Conservation (phyloP, 2,888 invertebrate species). For the Tetragonisca angustula region DNA sequence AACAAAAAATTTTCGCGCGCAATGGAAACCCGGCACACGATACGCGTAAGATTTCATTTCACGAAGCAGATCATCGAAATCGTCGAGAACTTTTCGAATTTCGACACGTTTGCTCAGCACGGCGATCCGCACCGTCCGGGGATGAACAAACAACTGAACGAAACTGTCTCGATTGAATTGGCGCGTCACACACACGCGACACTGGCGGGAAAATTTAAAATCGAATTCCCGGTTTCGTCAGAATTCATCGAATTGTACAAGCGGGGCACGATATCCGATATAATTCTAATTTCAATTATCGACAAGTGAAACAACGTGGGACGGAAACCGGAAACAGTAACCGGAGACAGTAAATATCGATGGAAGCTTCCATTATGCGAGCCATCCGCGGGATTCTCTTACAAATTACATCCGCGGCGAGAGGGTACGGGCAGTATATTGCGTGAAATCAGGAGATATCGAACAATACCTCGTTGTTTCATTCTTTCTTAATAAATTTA, state of each 20-base stretch:
- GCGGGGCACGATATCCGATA: not conserved
- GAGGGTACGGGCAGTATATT: not conserved
- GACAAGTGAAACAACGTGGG: not conserved
- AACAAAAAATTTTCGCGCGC: not conserved
- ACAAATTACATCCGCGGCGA: slow-evolving; percentile 1
- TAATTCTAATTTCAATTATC: slow-evolving; percentile 27
- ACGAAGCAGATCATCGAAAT: not conserved
- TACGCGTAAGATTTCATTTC: slow-evolving; percentile 18
- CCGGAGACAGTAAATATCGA: slow-evolving; percentile 15
- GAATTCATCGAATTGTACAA: not conserved
- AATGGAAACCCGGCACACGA: not conserved
- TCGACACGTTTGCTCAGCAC: slow-evolving; percentile 8
- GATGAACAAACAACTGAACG: not conserved
- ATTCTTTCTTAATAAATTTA: not conserved
- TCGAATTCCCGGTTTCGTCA: not conserved
- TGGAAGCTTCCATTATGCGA: not conserved
- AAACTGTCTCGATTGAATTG: slow-evolving; percentile 9
- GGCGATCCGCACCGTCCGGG: not conserved
- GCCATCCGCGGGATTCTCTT: not conserved
- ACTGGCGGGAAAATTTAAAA: not conserved
- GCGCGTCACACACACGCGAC: not conserved
- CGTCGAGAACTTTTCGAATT: not conserved
- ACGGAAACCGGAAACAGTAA: slow-evolving; percentile 1
- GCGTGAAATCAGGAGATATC: not conserved
- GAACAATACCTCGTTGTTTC: not conserved